A percentile compares a stretch with the other conserved stretches of the same genome.
Evolutionary conservation across 2,888 invertebrate genomes (phyloP).

Genomic region (Vannuccia rotundouncinata): DNA sequence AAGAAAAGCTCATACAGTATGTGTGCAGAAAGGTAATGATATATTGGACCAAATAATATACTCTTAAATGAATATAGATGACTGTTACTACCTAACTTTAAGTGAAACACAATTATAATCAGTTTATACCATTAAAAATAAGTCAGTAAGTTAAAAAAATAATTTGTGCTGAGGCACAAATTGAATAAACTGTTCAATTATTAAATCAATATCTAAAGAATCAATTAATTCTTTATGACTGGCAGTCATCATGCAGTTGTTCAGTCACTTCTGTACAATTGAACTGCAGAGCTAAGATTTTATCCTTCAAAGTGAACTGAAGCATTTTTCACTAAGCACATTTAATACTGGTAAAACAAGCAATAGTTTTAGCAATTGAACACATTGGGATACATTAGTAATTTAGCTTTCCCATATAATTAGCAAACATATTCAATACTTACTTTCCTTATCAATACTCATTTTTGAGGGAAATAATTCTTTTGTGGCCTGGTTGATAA

Average conservation of each 20-base stretch:
- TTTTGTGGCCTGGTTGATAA: constrained; percentile 10
- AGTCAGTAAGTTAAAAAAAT: background rate
- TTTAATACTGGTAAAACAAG: constrained; percentile 1
- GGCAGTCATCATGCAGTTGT: background rate
- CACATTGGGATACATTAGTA: background rate
- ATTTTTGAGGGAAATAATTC: constrained; percentile 15
- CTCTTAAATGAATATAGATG: background rate
- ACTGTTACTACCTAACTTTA: background rate
- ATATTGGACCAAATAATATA: background rate
- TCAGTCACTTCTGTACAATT: background rate
- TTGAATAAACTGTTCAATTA: background rate
- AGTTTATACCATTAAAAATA: background rate
- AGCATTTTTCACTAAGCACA: background rate
- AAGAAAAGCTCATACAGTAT: no score
- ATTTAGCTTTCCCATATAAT: constrained; percentile 23
- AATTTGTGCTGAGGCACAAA: background rate
- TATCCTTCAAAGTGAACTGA: background rate
- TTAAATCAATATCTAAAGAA: background rate
- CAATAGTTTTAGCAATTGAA: background rate
- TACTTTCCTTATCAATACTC: background rate
- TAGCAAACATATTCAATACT: constrained; percentile 2
- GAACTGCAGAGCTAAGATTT: background rate
- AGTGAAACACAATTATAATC: background rate
- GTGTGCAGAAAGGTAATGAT: no score
- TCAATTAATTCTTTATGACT: background rate